Conservation (phyloP, 2,113 vertebrate species). For the Chaetodon auriga region DNA sequence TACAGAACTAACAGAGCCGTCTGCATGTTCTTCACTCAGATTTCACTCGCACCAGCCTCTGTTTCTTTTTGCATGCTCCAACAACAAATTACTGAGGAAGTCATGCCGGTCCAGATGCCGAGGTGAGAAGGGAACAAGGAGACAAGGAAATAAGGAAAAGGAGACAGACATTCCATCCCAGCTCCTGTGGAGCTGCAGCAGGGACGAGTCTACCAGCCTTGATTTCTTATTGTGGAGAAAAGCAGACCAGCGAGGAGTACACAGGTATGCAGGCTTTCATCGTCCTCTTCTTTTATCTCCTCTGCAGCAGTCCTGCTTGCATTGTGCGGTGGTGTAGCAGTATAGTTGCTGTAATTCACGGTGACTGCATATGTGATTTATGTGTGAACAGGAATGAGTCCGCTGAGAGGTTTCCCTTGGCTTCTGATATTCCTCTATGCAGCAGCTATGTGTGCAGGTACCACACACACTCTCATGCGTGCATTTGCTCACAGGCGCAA, state of each 20-base stretch:
- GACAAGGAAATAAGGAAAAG: conserved; percentile 44
- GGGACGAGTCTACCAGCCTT: conserved; percentile 53
- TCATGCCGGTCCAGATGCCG: conserved; percentile 2
- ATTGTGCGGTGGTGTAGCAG: conserved; percentile 21
- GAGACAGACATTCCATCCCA: conserved; percentile 57
- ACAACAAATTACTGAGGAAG: conserved; percentile 18
- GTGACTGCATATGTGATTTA: conserved; percentile 57
- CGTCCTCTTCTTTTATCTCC: conserved; percentile 46
- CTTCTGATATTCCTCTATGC: conserved; percentile 66
- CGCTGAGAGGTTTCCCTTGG: conserved; percentile 58
- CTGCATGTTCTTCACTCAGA: conserved; percentile 51
- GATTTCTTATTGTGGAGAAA: conserved; percentile 55
- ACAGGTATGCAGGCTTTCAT: conserved; percentile 65
- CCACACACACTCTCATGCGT: conserved; percentile 31
- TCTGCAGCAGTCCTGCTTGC: conserved; percentile 34
- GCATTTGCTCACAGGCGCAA: conserved; percentile 23
- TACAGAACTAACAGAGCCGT: conserved; percentile 60
- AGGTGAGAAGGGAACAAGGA: conserved; percentile 57
- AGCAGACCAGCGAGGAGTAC: conserved; percentile 46
- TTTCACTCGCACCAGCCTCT: conserved; percentile 9
- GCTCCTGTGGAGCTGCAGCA: conserved; percentile 56
- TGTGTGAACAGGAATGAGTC: conserved; percentile 73
- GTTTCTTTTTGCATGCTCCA: conserved; percentile 35
- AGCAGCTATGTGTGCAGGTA: conserved; percentile 72
- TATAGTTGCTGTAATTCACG: conserved; percentile 40